Evolutionary conservation across 2,797 vertebrate species (phyloP).

Genomic region (Crocodylus rhombifer): DNA sequence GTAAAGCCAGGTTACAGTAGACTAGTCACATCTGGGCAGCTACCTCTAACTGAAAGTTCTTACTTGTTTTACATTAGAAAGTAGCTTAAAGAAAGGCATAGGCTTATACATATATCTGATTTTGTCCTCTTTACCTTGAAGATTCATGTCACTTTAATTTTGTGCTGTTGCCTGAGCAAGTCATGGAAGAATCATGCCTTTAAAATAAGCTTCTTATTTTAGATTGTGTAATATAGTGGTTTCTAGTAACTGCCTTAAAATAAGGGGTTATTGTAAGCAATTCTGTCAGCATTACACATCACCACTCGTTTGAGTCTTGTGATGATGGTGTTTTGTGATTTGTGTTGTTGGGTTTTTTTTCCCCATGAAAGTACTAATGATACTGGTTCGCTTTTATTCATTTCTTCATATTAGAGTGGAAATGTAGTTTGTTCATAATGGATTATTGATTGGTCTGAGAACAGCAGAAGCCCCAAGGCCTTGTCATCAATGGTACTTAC

Average conservation of each 20-base stretch:
- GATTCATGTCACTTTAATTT: constrained; percentile 13
- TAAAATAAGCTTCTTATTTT: background rate
- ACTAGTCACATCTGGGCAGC: constrained; percentile 18
- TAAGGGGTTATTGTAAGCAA: constrained; percentile 39
- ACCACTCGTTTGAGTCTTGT: constrained; percentile 41
- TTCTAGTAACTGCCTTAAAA: background rate
- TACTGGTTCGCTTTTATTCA: constrained; percentile 85
- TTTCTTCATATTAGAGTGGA: constrained; percentile 83
- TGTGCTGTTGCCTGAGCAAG: constrained; percentile 18
- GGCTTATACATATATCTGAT: constrained; percentile 12
- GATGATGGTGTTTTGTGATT: constrained; percentile 59
- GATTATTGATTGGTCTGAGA: constrained; percentile 94
- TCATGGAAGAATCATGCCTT: constrained; percentile 31
- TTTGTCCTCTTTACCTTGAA: constrained; percentile 28
- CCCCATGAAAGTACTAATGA: constrained; percentile 67
- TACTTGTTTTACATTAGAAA: background rate
- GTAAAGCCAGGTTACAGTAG: constrained; percentile 3
- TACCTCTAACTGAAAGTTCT: constrained; percentile 3
- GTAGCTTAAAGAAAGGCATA: constrained; percentile 14
- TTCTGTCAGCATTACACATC: constrained; percentile 48
- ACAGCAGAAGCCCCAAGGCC: constrained; percentile 88
- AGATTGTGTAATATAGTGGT: background rate
- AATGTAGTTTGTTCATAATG: constrained; percentile 93
- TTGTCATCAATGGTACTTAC: constrained; percentile 85
- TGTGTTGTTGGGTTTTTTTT: constrained; percentile 30